Base-by-base conservation (phyloP, 92 coral and sea anemone genomes). In the Zoanthus sansibaricus region DNA sequence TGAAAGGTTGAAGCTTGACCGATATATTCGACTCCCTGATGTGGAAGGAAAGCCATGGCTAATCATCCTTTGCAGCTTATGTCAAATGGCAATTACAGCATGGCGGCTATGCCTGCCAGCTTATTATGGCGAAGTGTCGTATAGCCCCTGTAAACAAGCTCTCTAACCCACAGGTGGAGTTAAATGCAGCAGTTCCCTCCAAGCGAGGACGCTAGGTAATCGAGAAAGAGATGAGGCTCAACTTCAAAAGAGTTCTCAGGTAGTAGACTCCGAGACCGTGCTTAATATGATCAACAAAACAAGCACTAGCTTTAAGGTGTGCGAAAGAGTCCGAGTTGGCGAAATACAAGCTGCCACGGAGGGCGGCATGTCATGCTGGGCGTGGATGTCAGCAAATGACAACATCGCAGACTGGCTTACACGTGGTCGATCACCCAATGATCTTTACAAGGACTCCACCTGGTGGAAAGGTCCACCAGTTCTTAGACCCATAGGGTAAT, bases 391-490 rank as follows among this genome's bases (percentile, higher is more conserved):
- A 77, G 68, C 88, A 90, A 67, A 80, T 84, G 31, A 59, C 64
- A 72, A 90, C 92, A 49, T 25, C 25, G 0, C 25, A 25, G 25
- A 25, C 25, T 25, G 25, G 25, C 25, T 25, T 25, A 25, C 25
- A 25, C 25, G 25, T 25, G 25, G 25, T 25, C 25, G 25, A 25
- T 25, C 25, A 25, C 25, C 25, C 25, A 49, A 89, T 30, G 94
- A 87, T 21, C 91, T 91, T 42, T 33, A 87, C 42, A 45, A 72
- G 18, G 83, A 88, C 1, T 91, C 94, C 45, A 83, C 83, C 21
- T 91, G 94, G 91, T 91, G 94, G 91, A 88, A 78, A 33, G 91
- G 91, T 14, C 93, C 90, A n/a, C 83, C 86, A 31, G 74, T 89
- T 76, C 64, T 31, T 88, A 91, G 89, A 87, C 87, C 47, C 88